phyloP scores from a whole-genome alignment of 2,888 invertebrate genomes.

The Rhingia campestris region DNA sequence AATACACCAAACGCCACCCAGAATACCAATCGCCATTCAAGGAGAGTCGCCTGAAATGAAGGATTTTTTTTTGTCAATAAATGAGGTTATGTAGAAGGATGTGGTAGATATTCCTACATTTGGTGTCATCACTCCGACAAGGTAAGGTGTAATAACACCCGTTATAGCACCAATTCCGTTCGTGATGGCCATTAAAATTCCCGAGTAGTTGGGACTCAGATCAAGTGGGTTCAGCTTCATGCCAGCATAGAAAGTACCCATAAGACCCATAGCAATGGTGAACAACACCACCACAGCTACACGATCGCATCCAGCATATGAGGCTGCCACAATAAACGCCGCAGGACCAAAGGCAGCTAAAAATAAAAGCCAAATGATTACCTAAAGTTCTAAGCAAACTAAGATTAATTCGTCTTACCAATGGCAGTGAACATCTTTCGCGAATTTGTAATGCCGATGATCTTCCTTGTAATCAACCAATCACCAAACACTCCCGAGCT shows the following conservation, averaged over 20 bases:
- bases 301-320: constrained; percentile 87
- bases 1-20: constrained; percentile 90
- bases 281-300: constrained; percentile 85
- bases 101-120: constrained; percentile 83
- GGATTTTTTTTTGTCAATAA: not conserved
- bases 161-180: constrained; percentile 88
- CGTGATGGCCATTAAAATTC: constrained; percentile 87
- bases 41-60: constrained; percentile 84
- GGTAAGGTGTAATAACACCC: constrained; percentile 86
- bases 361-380: not conserved
- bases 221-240: constrained; percentile 87
- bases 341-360: constrained; percentile 88
- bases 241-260: constrained; percentile 87
- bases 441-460: constrained; percentile 83
- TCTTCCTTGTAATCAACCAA: constrained; percentile 85
- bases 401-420: constrained; percentile 83
- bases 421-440: constrained; percentile 86
- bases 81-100: not conserved
- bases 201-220: constrained; percentile 87
- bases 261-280: constrained; percentile 87
- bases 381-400: too few species aligned
- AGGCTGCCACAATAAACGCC: constrained; percentile 87
- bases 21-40: constrained; percentile 90
- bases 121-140: constrained; percentile 86
- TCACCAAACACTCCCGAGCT: constrained; percentile 87